Base-by-base conservation (phyloP, 2,113 vertebrate genomes). In the Andinoacara biseriatus region DNA sequence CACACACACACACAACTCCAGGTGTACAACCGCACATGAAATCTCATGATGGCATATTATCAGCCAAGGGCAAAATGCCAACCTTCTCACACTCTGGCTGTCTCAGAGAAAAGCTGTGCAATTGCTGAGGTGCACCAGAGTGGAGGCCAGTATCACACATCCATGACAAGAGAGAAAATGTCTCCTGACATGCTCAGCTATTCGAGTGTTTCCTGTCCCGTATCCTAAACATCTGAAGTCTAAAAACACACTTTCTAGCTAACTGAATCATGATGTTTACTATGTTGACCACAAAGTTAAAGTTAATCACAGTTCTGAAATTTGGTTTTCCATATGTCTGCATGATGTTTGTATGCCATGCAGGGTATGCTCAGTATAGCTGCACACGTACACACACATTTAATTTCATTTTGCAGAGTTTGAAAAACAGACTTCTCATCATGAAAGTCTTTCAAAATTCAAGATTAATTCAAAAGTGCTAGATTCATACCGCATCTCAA, bases 51-150 rank as follows among this genome's bases (percentile, higher is more conserved):
- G 91, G 85, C 86, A 86, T 79, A 74, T 90, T 83, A 90, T 90
- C 87, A 89, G 86, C 85, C 82, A 77, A 89, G 86, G 91, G 91
- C 91, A 87, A 77, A 74, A 74, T 86, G 87, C 86, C 90, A 93
- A 78, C 22, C 79, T 83, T 74, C 91, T 90, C 87, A 75, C 82
- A 81, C 46, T 82, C 84, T 18, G 80, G 78, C 76, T 75, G 89
- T 90, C 84, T 91, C 60, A 76, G 86, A 90, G 88, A 83, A 79
- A 87, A 79, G 84, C 84, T 83, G 86, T 86, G 80, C 82, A 86
- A 85, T 77, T 90, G 87, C 82, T 67, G 80, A 87, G 58, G 86
- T 86, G 86, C 84, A 69, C 67, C 7, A 7, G 31, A 69, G 77
- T 87, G 75, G 58, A 84, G 59, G 49, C 84, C 87, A 85, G 63